phyloP scores from a whole-genome alignment of 2,888 invertebrate genomes.

The Andrena bicolor region DNA sequence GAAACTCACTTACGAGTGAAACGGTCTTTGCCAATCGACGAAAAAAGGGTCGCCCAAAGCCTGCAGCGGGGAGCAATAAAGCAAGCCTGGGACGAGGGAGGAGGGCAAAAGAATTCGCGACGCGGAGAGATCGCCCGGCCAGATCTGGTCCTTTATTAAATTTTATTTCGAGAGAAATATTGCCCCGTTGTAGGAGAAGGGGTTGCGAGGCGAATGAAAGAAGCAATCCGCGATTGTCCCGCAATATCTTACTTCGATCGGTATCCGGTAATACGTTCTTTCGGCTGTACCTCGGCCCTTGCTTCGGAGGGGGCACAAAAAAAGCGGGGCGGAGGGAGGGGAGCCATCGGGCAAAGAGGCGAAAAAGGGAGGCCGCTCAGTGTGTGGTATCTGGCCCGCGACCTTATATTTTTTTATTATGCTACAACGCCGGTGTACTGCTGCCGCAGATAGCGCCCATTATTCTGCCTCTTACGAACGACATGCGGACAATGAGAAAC shows the following conservation, averaged over 20 bases:
- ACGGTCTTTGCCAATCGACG: too few relatives aligned
- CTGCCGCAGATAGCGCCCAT: conserved; percentile 71
- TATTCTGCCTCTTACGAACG: conserved; percentile 74
- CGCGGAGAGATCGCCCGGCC: conserved; percentile 37
- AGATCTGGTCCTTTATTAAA: conserved; percentile 55
- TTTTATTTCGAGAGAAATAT: conserved; percentile 61
- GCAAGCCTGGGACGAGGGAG: not conserved
- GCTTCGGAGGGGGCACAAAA: not conserved
- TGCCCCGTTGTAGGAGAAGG: conserved; percentile 20
- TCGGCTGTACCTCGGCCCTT: conserved; percentile 49
- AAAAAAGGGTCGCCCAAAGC: not conserved
- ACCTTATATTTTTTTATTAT: conserved; percentile 62
- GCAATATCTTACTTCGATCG: conserved; percentile 69
- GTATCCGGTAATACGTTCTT: conserved; percentile 71
- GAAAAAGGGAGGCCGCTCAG: conserved; percentile 53
- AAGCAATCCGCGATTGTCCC: conserved; percentile 68
- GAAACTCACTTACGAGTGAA: too few relatives aligned
- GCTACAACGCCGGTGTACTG: conserved; percentile 54
- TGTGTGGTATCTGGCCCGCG: conserved; percentile 70
- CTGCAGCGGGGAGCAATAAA: not conserved
- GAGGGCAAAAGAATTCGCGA: conserved; percentile 19
- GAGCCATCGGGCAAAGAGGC: conserved; percentile 9
- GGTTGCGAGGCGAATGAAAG: conserved; percentile 46
- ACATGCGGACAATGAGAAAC: conserved; percentile 72
- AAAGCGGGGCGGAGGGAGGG: not conserved